Percentiles rank a stretch among this genome's conserved stretches.
Evolutionary conservation across 2,797 vertebrate species (phyloP).

Genomic region (Caiman crocodilus): DNA sequence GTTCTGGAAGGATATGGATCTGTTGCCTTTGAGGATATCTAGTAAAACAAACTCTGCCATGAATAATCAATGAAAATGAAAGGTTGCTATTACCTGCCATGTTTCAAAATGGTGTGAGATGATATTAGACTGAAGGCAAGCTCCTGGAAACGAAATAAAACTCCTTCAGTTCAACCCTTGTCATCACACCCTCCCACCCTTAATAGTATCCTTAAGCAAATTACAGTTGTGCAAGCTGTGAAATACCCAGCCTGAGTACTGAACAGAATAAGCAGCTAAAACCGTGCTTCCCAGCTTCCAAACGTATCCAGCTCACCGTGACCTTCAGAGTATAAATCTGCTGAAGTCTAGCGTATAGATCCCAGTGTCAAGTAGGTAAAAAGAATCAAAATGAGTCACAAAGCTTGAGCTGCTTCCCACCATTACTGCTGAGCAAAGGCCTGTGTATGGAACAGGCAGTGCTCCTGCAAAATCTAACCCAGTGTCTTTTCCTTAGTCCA

Average conservation of each 20-base stretch:
- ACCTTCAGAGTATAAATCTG: not conserved
- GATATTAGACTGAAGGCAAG: constrained; percentile 54
- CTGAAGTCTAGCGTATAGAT: not conserved
- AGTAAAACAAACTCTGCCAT: constrained; percentile 47
- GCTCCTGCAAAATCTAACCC: not conserved
- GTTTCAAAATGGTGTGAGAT: constrained; percentile 23
- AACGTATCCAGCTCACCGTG: not conserved
- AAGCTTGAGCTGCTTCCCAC: not conserved
- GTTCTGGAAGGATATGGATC: not conserved
- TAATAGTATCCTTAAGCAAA: constrained; percentile 38
- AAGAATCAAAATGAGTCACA: not conserved
- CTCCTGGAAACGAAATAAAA: constrained; percentile 53
- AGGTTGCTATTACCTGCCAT: constrained; percentile 56
- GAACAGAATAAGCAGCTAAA: not conserved
- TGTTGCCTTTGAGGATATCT: constrained; percentile 25
- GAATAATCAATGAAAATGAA: constrained; percentile 69
- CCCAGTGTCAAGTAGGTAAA: not conserved
- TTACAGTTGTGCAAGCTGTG: constrained; percentile 31
- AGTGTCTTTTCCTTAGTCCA: not conserved
- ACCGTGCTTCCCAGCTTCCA: constrained; percentile 4
- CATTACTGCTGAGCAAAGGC: fast-evolving
- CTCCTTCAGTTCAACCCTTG: constrained; percentile 16
- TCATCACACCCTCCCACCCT: not conserved
- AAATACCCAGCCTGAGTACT: not conserved
- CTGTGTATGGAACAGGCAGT: not conserved